Evolutionary conservation across 2,888 invertebrate genomes (phyloP), one percentile per base, ranked within the genome.

Genomic region (Himalopsyche kuldschensis): DNA sequence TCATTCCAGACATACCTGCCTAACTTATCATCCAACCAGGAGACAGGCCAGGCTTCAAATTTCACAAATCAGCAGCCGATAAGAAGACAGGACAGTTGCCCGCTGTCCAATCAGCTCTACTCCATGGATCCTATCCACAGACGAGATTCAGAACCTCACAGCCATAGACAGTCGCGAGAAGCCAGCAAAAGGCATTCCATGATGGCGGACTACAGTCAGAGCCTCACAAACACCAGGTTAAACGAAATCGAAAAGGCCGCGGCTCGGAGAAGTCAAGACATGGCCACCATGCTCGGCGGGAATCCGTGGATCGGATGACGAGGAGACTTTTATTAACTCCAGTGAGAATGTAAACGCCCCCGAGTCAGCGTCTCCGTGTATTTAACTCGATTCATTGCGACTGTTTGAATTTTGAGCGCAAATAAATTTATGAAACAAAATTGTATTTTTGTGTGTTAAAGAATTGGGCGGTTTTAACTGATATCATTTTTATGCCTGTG

Each of bases 1-100:
- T 90, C 92, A 32, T 92, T 92, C 89, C 92, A 92, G 87, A 91
- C 92, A 0, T 92, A 92, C 87, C 88, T 92, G 6, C 91, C 91
- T 5, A 90, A 88, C 85, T 82, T 89, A 31, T 79, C 84, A 0
- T 46, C 41, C 47, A 41, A 76, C 48, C 77, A 75, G 48, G 48
- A 78, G 31, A 17, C 30, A 17, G 20, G 24, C 20, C 55, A 55
- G 20, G 17, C 46, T 8, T 27, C 41, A 8, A 78, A 41, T 78
- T 35, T 17, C 77, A 75, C 82, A 27, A 75, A 55, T 83, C 78
- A 35, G 48, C 30, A 41, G 31, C 80, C 30, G 11, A 85, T 81
- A 75, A 81, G 81, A 75, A 47, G 80, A n/a, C 85, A 85, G 63
- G 85, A 85, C 78, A 82, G 84, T 27, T 84, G 78, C 47, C 85